A percentile compares a stretch with the other conserved stretches of the same genome.
Evolutionary conservation across 1,140 invertebrate species (phyloP).

Genomic region (Sminthurides bifidus): DNA sequence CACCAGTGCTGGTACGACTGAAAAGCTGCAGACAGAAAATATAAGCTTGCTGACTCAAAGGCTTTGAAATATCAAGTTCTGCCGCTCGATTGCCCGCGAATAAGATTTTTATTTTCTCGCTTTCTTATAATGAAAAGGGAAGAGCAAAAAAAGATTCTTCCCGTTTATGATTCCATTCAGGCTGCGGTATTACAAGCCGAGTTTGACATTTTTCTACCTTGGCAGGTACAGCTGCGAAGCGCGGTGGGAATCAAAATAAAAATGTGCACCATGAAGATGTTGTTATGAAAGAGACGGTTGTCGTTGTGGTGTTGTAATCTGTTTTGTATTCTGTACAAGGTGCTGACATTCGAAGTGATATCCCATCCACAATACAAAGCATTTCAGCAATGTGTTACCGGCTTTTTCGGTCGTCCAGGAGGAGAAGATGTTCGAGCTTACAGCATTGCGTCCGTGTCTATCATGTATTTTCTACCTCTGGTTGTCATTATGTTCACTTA

Average conservation of each 20-base stretch:
- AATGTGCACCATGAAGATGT: not conserved
- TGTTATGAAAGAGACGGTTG: not conserved
- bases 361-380: slow-evolving; percentile 50
- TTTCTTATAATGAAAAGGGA: no score
- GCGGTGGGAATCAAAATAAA: not conserved
- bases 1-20: no score
- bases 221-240: not conserved
- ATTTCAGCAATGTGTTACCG: slow-evolving; percentile 67
- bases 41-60: no score
- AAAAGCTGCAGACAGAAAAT: no score
- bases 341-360: slow-evolving; percentile 57
- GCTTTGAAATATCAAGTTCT: no score
- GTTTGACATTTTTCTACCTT: not conserved
- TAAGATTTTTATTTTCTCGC: no score
- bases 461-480: slow-evolving; percentile 64
- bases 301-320: not conserved
- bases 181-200: no score
- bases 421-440: slow-evolving; percentile 52
- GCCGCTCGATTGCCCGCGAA: no score
- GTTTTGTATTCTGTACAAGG: slow-evolving; percentile 40
- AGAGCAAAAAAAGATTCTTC: no score
- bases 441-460: slow-evolving; percentile 59
- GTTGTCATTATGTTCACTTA: slow-evolving; percentile 61
- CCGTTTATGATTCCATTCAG: no score
- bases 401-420: slow-evolving; percentile 52